Evolutionary conservation across 92 coral and sea anemone species (phyloP), one percentile per base, ranked within the genome.

Genomic region (Muricea muricata): DNA sequence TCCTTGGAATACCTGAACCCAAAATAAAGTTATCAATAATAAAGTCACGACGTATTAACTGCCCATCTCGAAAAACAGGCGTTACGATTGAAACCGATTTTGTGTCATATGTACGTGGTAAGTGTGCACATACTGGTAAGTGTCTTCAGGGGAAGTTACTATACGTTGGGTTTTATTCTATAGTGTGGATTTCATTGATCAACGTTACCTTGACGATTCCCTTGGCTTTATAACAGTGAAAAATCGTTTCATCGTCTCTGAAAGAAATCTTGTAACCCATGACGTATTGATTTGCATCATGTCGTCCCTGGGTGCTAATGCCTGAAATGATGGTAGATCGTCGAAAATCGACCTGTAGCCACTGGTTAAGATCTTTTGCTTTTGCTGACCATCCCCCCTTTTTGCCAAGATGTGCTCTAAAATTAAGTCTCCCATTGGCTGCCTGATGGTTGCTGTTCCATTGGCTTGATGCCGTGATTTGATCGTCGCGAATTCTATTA

Each of bases 371-470:
- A 40, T 70, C 77, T 20, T 70, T 70, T 18, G 30, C 18, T 35
- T 25, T 32, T 24, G 77, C 12, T 0, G 77, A 70, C 77, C 77
- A 70, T n/a, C n/a, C n/a, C 24, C 77, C 77, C 18, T 52, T 70
- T 40, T 28, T 70, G 15, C 77, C 77, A 12, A 11, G 24, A 13
- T 23, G 50, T 21, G 54, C 77, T 70, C 6, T 31, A 35, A 70
- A 70, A 25, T 13, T 13, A 25, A 70, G 39, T 46, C 77, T 70
- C 10, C 10, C 77, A 24, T 70, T 70, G 26, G 20, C 11, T 23
- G 77, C 24, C 4, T 54, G 48, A 37, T 70, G 77, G 42, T 70
- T 70, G 8, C 26, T 10, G 39, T 32, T 28, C 77, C 77, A 70
- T 25, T 15, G 14, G 0, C 54, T 35, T 20, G 77, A 70, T 7